Evolutionary conservation across 1,140 invertebrate genomes (phyloP), one percentile per base, ranked within the genome.

Genomic region (Gyrodactylus salaris): DNA sequence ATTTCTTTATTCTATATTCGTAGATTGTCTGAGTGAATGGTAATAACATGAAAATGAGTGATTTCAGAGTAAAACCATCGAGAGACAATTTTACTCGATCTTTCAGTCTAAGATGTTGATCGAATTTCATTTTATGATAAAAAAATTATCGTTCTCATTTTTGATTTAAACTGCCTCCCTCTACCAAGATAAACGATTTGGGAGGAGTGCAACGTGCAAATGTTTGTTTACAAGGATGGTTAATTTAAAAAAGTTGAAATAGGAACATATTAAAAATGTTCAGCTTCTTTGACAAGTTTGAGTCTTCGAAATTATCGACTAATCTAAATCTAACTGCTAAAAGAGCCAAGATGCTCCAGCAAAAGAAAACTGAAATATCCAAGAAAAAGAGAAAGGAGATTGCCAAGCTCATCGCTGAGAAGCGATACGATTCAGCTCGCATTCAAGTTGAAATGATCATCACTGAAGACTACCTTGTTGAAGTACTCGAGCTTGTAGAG

Each of bases 321-420:
- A 71, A 71, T 71, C 26, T 71, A n/a, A 25, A 25, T 24, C 20
- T 71, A 71, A 25, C 26, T 71, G 25, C 25, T 25, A 25, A 24
- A 25, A 26, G 72, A 16, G n/a, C 26, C 20, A 73, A 73, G 2
- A 21, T n/a, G 20, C 26, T 73, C n/a, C 22, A 73, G 54, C 27
- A 54, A 22, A 73, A 73, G 26, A 73, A 73, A 16, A 73, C 72
- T 73, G 72, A 73, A 27, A 20, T 73, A 73, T 22, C 72, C 26
- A 25, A 25, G 54, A 27, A 68, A 27, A 25, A 22, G 25, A 20
- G 72, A 2, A n/a, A n/a, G 26, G 72, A 73, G 21, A 73, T 73
- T 27, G 72, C 72, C 1, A 26, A 73, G 19, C 25, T 34, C 54
- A 25, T 73, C 20, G 54, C 1, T 2, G 26, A 26, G 21, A 26